Percentiles rank a stretch among this genome's conserved stretches.
phyloP scores from a whole-genome alignment of 2,888 invertebrate genomes.

The Xylota segnis region DNA sequence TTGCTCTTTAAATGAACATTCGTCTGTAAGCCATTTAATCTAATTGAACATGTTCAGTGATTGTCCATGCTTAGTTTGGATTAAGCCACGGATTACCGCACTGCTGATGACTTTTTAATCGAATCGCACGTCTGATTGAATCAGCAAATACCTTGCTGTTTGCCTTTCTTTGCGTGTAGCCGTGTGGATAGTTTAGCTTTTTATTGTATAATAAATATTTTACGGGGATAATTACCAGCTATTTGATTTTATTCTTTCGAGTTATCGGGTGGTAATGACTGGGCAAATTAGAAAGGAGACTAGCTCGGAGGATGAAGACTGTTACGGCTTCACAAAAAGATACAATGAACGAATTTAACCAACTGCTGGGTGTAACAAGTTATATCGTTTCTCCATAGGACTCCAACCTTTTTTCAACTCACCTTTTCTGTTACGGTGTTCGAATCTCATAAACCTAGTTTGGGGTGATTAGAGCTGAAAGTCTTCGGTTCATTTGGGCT shows the following conservation, averaged over 20 bases:
- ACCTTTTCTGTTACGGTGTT: no score
- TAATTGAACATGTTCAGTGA: slow-evolving; percentile 39
- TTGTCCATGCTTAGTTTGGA: slow-evolving; percentile 23
- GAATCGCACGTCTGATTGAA: slow-evolving; percentile 6
- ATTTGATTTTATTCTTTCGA: neutral
- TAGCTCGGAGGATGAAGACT: no score
- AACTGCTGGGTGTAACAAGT: no score
- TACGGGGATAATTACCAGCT: neutral
- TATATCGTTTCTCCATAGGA: no score
- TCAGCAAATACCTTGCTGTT: slow-evolving; percentile 10
- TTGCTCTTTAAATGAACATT: slow-evolving; percentile 9
- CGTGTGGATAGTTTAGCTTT: slow-evolving; percentile 1
- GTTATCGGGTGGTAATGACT: neutral
- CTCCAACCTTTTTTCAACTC: no score
- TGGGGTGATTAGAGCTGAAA: no score
- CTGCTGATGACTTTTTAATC: slow-evolving; percentile 24
- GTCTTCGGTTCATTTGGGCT: no score
- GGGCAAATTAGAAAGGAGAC: neutral
- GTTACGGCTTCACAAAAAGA: no score
- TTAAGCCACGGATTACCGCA: slow-evolving; percentile 31
- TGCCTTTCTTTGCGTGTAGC: neutral
- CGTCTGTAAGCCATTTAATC: slow-evolving; percentile 24
- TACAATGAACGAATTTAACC: no score
- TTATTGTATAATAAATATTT: slow-evolving; percentile 3
- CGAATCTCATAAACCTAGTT: no score